These are phyloP conservation scores for Drosophila niveifrons DNA, from an alignment of 2,888 invertebrate genomes.

Conservation along the genomic window DNA sequence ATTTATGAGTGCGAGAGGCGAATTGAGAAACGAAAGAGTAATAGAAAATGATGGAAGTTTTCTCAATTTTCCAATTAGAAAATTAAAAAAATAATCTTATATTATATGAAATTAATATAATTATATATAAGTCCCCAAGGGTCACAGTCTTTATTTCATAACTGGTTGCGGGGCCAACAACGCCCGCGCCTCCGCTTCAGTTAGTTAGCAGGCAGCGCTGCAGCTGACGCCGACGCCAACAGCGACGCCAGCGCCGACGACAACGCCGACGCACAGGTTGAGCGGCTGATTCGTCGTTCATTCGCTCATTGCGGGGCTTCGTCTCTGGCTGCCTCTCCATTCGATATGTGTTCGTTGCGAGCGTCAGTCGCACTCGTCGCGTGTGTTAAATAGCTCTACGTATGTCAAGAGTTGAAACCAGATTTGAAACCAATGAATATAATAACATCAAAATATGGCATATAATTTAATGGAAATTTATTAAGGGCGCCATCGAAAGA, in stretches of 20 bases:
- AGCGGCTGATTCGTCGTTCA: constrained; percentile 52
- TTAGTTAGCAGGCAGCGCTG: constrained; percentile 8
- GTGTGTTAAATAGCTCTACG: constrained; percentile 40
- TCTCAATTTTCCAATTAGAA: neutral
- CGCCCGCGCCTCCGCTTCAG: neutral
- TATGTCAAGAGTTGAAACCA: constrained; percentile 29
- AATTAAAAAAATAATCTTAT: neutral
- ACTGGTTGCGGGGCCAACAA: constrained; percentile 11
- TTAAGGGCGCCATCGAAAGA: constrained; percentile 32
- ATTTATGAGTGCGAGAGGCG: neutral
- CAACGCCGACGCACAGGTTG: constrained; percentile 64
- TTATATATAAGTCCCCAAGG: constrained; percentile 21
- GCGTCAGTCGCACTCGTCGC: constrained; percentile 66
- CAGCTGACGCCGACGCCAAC: constrained; percentile 11
- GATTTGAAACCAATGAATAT: constrained; percentile 36
- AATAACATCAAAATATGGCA: constrained; percentile 9
- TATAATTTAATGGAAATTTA: constrained; percentile 44
- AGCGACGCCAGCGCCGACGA: constrained; percentile 18
- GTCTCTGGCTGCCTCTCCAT: constrained; percentile 62
- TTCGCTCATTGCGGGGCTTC: constrained; percentile 53
- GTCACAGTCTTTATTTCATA: constrained; percentile 35
- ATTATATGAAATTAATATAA: neutral
- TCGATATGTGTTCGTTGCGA: constrained; percentile 76
- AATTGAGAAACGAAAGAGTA: constrained; percentile 7
- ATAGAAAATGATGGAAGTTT: neutral